Conservation (phyloP, 2,113 vertebrate genomes). For the Carlito syrichta region DNA sequence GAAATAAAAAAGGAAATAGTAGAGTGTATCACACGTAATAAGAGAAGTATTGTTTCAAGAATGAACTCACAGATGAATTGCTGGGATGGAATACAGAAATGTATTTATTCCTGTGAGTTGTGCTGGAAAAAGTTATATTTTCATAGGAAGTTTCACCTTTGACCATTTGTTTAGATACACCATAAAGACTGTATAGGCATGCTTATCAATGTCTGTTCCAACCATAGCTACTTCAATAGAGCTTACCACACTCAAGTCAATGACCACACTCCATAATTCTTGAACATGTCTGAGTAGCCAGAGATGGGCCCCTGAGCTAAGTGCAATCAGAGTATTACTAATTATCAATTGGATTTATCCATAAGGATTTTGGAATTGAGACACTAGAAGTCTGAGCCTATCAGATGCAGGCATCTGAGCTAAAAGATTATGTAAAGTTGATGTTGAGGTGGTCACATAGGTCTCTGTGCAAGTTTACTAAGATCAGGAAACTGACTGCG, state of each 20-base stretch:
- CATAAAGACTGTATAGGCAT: not conserved
- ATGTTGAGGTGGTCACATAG: not conserved
- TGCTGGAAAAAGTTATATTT: not conserved
- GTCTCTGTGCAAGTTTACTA: not conserved
- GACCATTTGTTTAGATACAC: not conserved
- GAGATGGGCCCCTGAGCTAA: not conserved
- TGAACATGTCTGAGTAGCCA: not conserved
- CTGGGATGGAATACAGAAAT: not conserved
- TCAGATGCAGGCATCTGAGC: not conserved
- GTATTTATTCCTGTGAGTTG: not conserved
- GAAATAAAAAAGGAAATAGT: slow-evolving; percentile 19
- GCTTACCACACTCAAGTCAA: not conserved
- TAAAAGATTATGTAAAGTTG: not conserved
- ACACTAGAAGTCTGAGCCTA: not conserved
- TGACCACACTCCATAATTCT: not conserved
- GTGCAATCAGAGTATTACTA: not conserved
- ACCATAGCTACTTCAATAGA: not conserved
- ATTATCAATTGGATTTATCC: not conserved
- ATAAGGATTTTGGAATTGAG: not conserved
- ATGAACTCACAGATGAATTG: not conserved
- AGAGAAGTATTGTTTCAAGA: slow-evolving; percentile 24
- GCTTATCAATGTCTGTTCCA: not conserved
- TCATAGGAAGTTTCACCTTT: too few relatives aligned
- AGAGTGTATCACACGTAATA: not conserved
- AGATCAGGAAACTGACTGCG: not conserved